Conservation (phyloP, 2,888 invertebrate species). For the Atherix ibis region DNA sequence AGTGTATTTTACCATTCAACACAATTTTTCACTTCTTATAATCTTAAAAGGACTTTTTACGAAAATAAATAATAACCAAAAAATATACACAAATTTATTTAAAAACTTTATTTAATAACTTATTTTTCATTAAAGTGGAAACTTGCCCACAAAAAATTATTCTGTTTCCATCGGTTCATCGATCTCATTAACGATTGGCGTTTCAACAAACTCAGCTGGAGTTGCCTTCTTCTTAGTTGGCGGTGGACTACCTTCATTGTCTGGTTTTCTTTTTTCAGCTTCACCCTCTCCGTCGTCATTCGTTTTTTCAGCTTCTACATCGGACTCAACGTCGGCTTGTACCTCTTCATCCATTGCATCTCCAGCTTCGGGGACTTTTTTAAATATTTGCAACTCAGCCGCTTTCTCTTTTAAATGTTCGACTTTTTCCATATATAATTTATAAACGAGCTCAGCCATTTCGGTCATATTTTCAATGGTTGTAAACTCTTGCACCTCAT, state of each 20-base stretch:
- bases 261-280: slow-evolving; percentile 12
- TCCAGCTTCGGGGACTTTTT: not conserved
- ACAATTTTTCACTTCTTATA: too few relatives aligned
- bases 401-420: slow-evolving; percentile 5
- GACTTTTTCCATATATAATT: slow-evolving; percentile 48
- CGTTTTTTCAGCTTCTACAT: slow-evolving; percentile 10
- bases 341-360: not conserved
- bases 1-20: too few relatives aligned
- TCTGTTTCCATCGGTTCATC: slow-evolving; percentile 8
- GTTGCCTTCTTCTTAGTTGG: slow-evolving; percentile 5
- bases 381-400: not conserved
- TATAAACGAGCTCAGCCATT: slow-evolving; percentile 89
- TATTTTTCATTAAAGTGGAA: too few relatives aligned
- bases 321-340: not conserved
- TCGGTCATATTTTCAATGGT: slow-evolving; percentile 74
- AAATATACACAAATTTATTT: too few relatives aligned
- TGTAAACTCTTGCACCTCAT: slow-evolving; percentile 29
- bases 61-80: too few relatives aligned
- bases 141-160: too few relatives aligned
- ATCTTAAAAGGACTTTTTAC: too few relatives aligned
- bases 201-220: slow-evolving; percentile 22
- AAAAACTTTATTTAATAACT: too few relatives aligned
- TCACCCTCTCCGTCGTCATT: slow-evolving; percentile 11
- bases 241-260: not conserved
- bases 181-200: slow-evolving; percentile 39